phyloP scores from a whole-genome alignment of 2,113 vertebrate species.

The Oreochromis niloticus region DNA sequence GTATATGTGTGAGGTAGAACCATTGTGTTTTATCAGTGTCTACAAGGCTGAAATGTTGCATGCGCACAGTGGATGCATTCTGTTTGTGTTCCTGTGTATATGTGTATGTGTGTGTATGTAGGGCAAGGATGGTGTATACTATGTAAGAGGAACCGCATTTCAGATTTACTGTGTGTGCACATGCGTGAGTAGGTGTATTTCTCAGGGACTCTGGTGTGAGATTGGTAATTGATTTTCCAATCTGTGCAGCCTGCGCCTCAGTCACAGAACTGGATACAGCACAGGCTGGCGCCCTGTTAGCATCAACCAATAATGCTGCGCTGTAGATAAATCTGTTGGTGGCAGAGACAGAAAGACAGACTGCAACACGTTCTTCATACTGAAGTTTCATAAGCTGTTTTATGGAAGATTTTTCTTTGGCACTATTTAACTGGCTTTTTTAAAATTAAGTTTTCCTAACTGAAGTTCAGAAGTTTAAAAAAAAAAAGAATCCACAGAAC shows the following conservation, averaged over 20 bases:
- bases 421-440: background rate
- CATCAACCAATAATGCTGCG: constrained; percentile 11
- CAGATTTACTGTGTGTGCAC: background rate
- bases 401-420: background rate
- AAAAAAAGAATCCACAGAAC: background rate
- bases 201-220: constrained; percentile 7
- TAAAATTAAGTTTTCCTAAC: background rate
- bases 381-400: background rate
- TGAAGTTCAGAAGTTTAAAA: background rate
- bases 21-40: background rate
- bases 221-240: constrained; percentile 56
- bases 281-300: constrained; percentile 43
- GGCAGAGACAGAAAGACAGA: background rate
- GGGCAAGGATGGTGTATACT: background rate
- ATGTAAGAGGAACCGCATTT: background rate
- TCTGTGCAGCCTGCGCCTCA: constrained; percentile 21
- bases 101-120: background rate
- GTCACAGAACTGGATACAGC: constrained; percentile 39
- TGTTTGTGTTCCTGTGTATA: background rate
- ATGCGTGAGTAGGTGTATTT: background rate
- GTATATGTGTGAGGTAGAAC: background rate
- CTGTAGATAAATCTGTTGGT: background rate
- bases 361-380: background rate
- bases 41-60: background rate
- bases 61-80: background rate